Percentiles rank a stretch among this genome's conserved stretches.
Evolutionary conservation across 2,888 invertebrate genomes (phyloP).

Genomic region (Sinopyrophorus schimmeli): DNA sequence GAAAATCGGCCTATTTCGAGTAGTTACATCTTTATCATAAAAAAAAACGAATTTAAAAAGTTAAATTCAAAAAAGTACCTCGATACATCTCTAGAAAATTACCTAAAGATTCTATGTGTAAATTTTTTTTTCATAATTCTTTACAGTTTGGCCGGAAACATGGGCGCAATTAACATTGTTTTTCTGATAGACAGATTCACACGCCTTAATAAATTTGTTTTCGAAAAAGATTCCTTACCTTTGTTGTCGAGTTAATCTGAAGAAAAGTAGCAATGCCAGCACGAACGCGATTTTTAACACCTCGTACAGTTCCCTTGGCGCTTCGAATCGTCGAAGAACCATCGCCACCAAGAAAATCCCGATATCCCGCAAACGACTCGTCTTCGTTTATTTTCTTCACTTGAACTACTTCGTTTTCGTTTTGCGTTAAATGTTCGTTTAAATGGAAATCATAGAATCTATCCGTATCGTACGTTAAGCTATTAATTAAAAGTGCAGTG

Average conservation of each 20-base stretch:
- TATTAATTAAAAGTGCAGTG: conserved; percentile 57
- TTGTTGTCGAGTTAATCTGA: conserved; percentile 76
- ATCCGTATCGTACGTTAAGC: conserved; percentile 71
- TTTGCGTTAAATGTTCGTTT: conserved; percentile 68
- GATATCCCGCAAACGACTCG: conserved; percentile 79
- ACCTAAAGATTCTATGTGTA: no score
- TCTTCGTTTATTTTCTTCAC: conserved; percentile 56
- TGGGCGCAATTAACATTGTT: no score
- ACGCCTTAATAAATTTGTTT: no score
- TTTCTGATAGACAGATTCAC: no score
- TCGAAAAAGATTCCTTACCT: conserved; percentile 68
- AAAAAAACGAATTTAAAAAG: no score
- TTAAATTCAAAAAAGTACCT: no score
- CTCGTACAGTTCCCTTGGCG: conserved; percentile 89
- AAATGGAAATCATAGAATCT: conserved; percentile 82
- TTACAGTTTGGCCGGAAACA: no score
- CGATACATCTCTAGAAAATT: no score
- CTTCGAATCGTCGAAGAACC: conserved; percentile 82
- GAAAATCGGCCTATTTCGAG: no score
- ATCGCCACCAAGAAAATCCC: conserved; percentile 68
- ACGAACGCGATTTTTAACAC: conserved; percentile 91
- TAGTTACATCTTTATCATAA: no score
- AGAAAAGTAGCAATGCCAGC: conserved; percentile 95
- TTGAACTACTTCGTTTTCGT: conserved; percentile 51
- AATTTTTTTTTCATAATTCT: no score